These are phyloP conservation scores for Pseudomyrmex concolor DNA, from an alignment of 1,140 invertebrate genomes.

Conservation along the genomic window DNA sequence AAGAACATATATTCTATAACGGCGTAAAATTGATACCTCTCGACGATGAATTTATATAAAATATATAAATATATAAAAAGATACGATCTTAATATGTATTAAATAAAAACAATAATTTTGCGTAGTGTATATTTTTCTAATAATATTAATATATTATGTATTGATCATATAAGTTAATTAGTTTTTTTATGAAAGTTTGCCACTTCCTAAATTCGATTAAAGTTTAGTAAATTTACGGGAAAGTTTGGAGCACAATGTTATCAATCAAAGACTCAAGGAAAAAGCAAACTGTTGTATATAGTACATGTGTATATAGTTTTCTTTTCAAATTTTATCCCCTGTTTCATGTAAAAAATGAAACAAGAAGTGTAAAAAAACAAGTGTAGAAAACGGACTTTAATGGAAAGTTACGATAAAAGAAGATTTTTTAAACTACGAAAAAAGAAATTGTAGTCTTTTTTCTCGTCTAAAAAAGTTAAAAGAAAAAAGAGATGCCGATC, in stretches of 20 bases:
- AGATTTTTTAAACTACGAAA: not conserved
- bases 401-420: not conserved
- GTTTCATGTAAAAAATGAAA: constrained; percentile 4
- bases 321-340: not conserved
- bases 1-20: not conserved
- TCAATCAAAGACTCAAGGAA: constrained; percentile 8
- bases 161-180: too few species aligned
- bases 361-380: not conserved
- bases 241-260: not conserved
- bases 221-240: not conserved
- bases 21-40: too few species aligned
- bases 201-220: not conserved
- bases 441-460: not conserved
- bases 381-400: not conserved
- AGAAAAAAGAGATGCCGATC: constrained; percentile 1
- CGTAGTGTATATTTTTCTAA: too few species aligned
- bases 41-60: not conserved
- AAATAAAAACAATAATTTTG: too few species aligned
- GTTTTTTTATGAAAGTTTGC: not conserved
- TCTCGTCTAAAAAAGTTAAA: not conserved
- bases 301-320: not conserved
- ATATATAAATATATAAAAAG: not conserved
- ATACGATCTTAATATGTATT: not conserved
- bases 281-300: constrained; percentile 15
- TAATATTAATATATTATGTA: too few species aligned